Base-by-base conservation (phyloP, 2,797 vertebrate species). In the Otolemur crassicaudatus region DNA sequence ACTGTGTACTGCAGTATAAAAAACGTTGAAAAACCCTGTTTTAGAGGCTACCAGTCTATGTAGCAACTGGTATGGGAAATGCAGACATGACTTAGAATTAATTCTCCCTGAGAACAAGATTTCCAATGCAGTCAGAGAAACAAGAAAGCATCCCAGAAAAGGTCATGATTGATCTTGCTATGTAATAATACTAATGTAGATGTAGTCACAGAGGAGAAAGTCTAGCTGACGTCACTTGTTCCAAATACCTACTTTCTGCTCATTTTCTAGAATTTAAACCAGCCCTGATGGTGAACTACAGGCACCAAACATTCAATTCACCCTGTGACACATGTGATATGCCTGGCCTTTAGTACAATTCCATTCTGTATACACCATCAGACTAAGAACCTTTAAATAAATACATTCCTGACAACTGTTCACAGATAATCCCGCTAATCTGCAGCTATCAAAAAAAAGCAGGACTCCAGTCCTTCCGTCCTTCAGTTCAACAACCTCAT, bases 331-430 rank as follows among this genome's bases (percentile, higher is more conserved):
- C 19, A 46, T 2, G 31, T 17, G 70, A 34, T 25, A 75, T 25
- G 60, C 49, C 65, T 77, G 60, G 46, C 40, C 70, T 69, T 10
- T 23, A 73, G 49, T 20, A 73, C 65, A 81, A 40, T 46, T 58
- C 60, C 70, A 67, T 67, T 91, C 86, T 93, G 90, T 10, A 4
- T 37, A 43, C 34, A 58, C 49, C 72, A 86, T 69, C 65, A 79
- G 69, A 76, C 34, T 49, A 91, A 94, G 83, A 91, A 69, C 60
- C 86, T 90, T 93, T 94, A 75, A 88, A 91, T 65, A 96, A 97
- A 94, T 49, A 97, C 40, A 94, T 40, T 63, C 63, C 5, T 82
- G 72, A 69, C 89, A 95, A 87, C 69, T 93, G 72, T 94, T 94
- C 96, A 60, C 9, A 87, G 49, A 95, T 69, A 76, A 92, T 82